Base-by-base conservation (phyloP, 1,140 invertebrate genomes). In the Leptopilina clavipes region DNA sequence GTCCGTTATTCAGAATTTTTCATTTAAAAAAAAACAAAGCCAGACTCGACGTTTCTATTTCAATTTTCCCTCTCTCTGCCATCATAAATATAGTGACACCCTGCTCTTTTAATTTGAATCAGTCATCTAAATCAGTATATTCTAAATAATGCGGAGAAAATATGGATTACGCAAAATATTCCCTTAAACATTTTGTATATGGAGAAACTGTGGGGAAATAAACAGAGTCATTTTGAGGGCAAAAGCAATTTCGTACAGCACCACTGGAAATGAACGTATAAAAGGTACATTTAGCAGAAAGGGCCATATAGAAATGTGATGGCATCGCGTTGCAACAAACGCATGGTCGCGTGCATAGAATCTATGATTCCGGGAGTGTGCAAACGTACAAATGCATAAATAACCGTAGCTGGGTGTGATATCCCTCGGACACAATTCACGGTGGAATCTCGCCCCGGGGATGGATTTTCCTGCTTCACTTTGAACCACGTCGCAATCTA, bases 321-420 rank as follows among this genome's bases (percentile, higher is more conserved):
- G 73, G 40, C 76, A 74, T 71, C 72, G 72, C 19, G 45, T 14
- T 31, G 71, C 43, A 25, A 22, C 17, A 48, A n/a, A 72, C 45
- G 71, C 71, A 72, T 72, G 71, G 45, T 40, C 44, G 71, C 71
- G 71, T 72, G 71, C 71, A 72, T 48, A 72, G 71, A 72, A 72
- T 72, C 71, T 72, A 72, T 72, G 72, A 59, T 44, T 45, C 17
- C 19, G 18, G 74, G 70, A 31, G 65, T 71, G 43, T 43, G 74
- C 72, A 72, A 80, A 75, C 70, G 75, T 75, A 76, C 75, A 81
- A 77, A 81, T 81, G 74, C 80, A 81, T 81, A 81, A 79, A 81
- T 79, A 81, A 77, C 72, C 17, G 59, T 48, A 73, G 70, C 73
- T 54, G 44, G 44, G 74, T 75, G 74, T 45, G 59, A 75, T 76